Percentiles rank a stretch among this genome's conserved stretches.
Evolutionary conservation across 2,797 vertebrate species (phyloP).

Genomic region (Serranus cabrilla): DNA sequence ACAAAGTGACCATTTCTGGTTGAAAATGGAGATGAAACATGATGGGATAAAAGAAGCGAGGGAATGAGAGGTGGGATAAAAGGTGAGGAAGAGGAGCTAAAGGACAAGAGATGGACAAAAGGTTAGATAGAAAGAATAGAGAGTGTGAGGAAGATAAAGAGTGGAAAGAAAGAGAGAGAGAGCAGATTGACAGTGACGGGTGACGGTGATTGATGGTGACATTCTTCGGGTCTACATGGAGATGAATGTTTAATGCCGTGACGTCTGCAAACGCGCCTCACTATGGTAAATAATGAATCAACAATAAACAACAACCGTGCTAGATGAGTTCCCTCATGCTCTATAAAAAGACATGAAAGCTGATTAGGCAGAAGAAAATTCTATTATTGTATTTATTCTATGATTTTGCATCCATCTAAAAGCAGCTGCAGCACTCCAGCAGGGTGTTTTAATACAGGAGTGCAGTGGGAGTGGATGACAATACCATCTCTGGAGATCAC

Average conservation of each 20-base stretch:
- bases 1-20: conserved; percentile 24
- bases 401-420: conserved; percentile 28
- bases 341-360: conserved; percentile 9
- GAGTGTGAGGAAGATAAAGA: conserved; percentile 44
- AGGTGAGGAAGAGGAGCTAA: conserved; percentile 28
- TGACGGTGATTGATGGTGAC: conserved; percentile 82
- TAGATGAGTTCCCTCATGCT: conserved; percentile 43
- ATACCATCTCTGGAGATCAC: conserved; percentile 57
- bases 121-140: conserved; percentile 52
- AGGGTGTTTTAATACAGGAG: conserved; percentile 34
- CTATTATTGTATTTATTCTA: conserved; percentile 29
- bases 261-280: conserved; percentile 66
- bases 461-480: conserved; percentile 62
- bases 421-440: conserved; percentile 19
- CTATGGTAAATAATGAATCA: conserved; percentile 84
- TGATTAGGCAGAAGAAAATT: conserved; percentile 43
- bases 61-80: neutral
- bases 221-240: conserved; percentile 72
- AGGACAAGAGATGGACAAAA: conserved; percentile 52
- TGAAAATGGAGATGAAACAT: conserved; percentile 10
- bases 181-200: conserved; percentile 67
- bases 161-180: conserved; percentile 31
- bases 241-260: conserved; percentile 84
- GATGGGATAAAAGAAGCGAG: neutral
- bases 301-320: conserved; percentile 68